Evolutionary conservation across 2,888 invertebrate genomes (phyloP).

Genomic region (Pterobdella sp.): DNA sequence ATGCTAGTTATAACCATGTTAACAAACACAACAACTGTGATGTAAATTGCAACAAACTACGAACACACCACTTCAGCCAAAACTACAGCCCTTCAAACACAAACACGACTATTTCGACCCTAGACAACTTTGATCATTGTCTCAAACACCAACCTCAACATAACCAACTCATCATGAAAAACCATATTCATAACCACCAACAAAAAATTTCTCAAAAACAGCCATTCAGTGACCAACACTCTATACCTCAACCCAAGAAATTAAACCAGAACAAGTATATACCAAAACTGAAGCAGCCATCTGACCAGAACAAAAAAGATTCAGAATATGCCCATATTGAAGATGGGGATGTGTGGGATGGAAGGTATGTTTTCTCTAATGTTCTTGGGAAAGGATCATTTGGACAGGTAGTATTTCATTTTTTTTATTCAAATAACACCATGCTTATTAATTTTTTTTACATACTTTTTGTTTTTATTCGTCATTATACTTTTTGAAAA

Average conservation of each 20-base stretch:
- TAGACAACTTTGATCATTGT: background rate
- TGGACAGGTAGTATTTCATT: constrained; percentile 57
- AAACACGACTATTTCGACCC: constrained; percentile 7
- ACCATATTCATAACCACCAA: constrained; percentile 15
- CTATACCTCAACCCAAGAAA: background rate
- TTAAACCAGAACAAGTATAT: background rate
- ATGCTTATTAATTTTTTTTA: background rate
- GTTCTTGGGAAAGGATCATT: constrained; percentile 92
- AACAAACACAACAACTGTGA: background rate
- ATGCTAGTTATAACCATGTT: background rate
- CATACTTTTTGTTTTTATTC: background rate
- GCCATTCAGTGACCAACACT: background rate
- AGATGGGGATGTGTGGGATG: constrained; percentile 96
- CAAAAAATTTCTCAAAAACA: background rate
- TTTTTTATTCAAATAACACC: background rate
- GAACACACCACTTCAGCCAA: background rate
- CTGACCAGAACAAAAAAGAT: constrained; percentile 48
- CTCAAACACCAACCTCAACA: background rate
- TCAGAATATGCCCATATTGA: constrained; percentile 99
- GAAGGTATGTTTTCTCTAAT: constrained; percentile 97
- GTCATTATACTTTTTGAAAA: too few species aligned
- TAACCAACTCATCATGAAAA: background rate
- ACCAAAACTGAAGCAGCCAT: background rate
- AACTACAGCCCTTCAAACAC: background rate
- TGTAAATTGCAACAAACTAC: background rate